A percentile compares a stretch with the other conserved stretches of the same genome.
Conservation (phyloP, 2,113 vertebrate species). For the Cichladusa arquata region DNA sequence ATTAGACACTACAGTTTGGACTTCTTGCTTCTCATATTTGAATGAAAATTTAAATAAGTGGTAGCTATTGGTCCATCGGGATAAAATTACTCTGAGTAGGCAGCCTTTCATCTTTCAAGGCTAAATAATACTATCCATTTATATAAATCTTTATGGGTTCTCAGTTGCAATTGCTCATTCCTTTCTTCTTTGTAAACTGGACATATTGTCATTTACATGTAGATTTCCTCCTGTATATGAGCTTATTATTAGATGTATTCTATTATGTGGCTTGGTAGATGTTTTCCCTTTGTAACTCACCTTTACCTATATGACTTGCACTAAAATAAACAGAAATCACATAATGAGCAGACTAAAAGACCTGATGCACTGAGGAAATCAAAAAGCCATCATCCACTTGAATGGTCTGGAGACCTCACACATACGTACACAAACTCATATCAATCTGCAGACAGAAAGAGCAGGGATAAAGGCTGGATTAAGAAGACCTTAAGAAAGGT, state of each 20-base stretch:
- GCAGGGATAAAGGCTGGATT: not conserved
- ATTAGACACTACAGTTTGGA: not conserved
- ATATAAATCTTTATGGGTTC: not conserved
- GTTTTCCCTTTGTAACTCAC: not conserved
- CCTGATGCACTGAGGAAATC: not conserved
- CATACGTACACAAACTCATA: not conserved
- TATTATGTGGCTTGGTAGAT: not conserved
- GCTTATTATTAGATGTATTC: not conserved
- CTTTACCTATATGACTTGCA: not conserved
- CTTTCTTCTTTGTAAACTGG: constrained; percentile 22
- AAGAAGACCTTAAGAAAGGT: not conserved
- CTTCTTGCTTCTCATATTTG: constrained; percentile 8
- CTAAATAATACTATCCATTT: constrained; percentile 11
- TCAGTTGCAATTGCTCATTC: not conserved
- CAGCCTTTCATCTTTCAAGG: constrained; percentile 33
- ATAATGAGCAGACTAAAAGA: not conserved
- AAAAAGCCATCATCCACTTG: not conserved
- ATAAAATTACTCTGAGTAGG: not conserved
- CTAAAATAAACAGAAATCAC: not conserved
- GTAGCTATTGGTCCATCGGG: not conserved
- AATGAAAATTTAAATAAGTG: constrained; percentile 4
- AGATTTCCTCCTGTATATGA: not conserved
- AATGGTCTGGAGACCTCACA: not conserved
- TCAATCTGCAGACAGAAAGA: not conserved
- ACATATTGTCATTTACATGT: not conserved